Evolutionary conservation across 1,140 invertebrate species (phyloP), one percentile per base, ranked within the genome.

Genomic region (Limonius californicus): DNA sequence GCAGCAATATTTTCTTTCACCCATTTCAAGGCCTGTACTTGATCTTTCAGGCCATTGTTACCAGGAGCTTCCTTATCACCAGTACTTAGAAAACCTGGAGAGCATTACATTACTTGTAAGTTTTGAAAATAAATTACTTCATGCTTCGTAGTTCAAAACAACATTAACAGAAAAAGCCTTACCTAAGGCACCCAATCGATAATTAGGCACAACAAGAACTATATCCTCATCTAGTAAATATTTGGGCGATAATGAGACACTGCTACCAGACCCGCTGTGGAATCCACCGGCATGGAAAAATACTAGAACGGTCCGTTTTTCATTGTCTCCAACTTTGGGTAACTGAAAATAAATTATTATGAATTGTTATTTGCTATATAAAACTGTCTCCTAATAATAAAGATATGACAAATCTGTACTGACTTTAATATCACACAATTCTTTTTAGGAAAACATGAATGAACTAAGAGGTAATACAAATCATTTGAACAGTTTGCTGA

Each of bases 41-140:
- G 88, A 77, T 92, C 90, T 72, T 88, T 88, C 19, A 91, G 74
- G 0, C 88, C 89, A 72, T 84, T 84, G 70, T 92, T 91, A 12
- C 89, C 90, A 0, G 86, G 82, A 0, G 84, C 82, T 39, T 81
- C 70, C 9, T 79, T 75, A 57, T 86, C 85, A 2, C 84, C 86
- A 0, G 84, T 87, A 64, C 84, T 85, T 23, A 90, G 72, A 63
- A 86, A 89, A 11, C 88, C 85, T 86, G 66, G 11, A 71, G 60
- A 12, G 2, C 35, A 39, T n/a, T n/a, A n/a, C n/a, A n/a, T n/a
- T n/a, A n/a, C n/a, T n/a, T n/a, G n/a, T n/a, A n/a, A n/a, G n/a
- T n/a, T n/a, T n/a, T n/a, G n/a, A n/a, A n/a, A n/a, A n/a, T n/a
- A n/a, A n/a, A n/a, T n/a, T n/a, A n/a, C n/a, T n/a, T n/a, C n/a